Conservation (phyloP, 2,797 vertebrate genomes). For the Falco berigora region DNA sequence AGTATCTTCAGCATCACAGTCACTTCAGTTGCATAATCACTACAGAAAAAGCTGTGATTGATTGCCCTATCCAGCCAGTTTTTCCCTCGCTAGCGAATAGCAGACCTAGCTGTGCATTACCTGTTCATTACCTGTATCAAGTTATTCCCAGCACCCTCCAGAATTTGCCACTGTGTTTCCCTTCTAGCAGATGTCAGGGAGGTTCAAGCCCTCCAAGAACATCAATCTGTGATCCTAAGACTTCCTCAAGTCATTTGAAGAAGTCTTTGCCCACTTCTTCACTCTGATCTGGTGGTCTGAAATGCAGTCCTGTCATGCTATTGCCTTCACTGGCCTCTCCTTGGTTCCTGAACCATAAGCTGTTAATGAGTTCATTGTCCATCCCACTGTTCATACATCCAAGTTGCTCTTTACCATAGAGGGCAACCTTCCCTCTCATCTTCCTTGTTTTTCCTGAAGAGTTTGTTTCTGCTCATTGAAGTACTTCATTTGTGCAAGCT, state of each 20-base stretch:
- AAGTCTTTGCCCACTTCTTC: neutral
- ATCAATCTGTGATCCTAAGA: neutral
- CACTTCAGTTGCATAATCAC: neutral
- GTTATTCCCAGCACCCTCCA: neutral
- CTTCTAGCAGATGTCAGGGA: neutral
- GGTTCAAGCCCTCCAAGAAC: neutral
- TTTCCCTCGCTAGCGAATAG: neutral
- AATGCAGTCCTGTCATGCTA: neutral
- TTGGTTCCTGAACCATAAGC: neutral
- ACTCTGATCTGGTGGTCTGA: neutral
- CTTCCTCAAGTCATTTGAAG: neutral
- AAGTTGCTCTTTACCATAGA: neutral
- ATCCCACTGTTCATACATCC: neutral
- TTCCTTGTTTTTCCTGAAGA: neutral
- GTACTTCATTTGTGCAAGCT: neutral
- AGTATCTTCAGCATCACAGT: neutral
- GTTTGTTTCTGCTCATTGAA: neutral
- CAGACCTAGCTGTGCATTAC: neutral
- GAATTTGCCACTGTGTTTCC: neutral
- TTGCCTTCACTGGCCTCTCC: neutral
- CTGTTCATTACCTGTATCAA: neutral
- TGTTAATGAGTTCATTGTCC: neutral
- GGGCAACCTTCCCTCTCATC: neutral
- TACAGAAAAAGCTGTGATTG: neutral
- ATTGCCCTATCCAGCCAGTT: neutral